Conservation (phyloP, 1,140 invertebrate species). For the Lasaia peninsularis region DNA sequence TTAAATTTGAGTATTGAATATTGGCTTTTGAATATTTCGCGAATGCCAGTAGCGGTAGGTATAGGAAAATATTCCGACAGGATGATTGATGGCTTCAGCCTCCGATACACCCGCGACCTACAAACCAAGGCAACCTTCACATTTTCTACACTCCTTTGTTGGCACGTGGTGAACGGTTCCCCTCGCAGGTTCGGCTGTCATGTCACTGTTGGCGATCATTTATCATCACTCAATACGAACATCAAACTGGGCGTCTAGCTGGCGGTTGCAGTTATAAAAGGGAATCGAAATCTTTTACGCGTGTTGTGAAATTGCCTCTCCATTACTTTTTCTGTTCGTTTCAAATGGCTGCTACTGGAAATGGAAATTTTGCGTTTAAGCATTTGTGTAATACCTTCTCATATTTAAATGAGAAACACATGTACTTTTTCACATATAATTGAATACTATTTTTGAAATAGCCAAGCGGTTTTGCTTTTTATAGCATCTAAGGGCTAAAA, state of each 20-base stretch:
- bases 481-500: no score
- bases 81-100: constrained; percentile 68
- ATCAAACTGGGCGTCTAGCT: constrained; percentile 55
- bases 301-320: neutral
- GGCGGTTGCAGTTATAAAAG: constrained; percentile 50
- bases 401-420: no score
- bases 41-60: constrained; percentile 24
- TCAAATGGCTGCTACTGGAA: neutral
- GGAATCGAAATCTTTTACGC: constrained; percentile 19
- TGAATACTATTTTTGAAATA: no score
- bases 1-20: no score
- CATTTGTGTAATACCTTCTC: no score
- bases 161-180: constrained; percentile 63
- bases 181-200: constrained; percentile 62
- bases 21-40: neutral
- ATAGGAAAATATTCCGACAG: constrained; percentile 61
- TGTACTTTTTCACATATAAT: no score
- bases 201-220: constrained; percentile 65
- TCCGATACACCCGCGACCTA: constrained; percentile 71
- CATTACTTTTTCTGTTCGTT: neutral
- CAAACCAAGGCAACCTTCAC: constrained; percentile 72
- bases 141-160: constrained; percentile 70
- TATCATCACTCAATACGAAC: constrained; percentile 70
- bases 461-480: no score
- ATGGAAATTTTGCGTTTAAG: neutral